phyloP scores from a whole-genome alignment of 2,113 vertebrate species.

The Prietella phreatophila region DNA sequence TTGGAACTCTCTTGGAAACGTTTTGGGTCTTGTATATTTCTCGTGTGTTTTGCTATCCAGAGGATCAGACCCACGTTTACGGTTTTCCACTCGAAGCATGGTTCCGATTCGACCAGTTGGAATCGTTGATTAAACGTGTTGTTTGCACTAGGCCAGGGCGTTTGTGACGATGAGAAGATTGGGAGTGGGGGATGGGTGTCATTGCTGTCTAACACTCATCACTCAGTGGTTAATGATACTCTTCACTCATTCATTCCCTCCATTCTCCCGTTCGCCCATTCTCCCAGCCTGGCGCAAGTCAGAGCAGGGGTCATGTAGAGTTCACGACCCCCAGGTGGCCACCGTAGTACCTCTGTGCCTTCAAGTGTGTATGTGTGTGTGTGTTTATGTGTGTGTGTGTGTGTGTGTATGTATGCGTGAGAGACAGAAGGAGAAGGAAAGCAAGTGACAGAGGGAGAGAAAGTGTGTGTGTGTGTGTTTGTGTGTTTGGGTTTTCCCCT shows the following conservation, averaged over 20 bases:
- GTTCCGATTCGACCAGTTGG: not conserved
- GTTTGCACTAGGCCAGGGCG: conserved; percentile 43
- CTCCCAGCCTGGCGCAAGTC: conserved; percentile 83
- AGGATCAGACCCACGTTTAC: not conserved
- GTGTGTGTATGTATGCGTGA: not conserved
- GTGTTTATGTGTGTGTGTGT: not conserved
- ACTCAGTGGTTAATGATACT: conserved; percentile 78
- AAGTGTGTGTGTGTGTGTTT: conserved; percentile 4
- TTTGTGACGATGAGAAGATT: conserved; percentile 58
- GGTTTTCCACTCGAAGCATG: not conserved
- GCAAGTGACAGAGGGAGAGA: no score
- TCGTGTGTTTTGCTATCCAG: no score
- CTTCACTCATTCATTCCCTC: conserved; percentile 58
- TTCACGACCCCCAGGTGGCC: conserved; percentile 98
- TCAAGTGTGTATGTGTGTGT: conserved; percentile 34
- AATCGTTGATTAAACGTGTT: not conserved
- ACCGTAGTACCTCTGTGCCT: conserved; percentile 69
- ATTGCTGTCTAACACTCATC: conserved; percentile 76
- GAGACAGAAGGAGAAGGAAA: not conserved
- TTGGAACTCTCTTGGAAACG: not conserved
- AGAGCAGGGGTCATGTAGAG: conserved; percentile 88
- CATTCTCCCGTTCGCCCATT: conserved; percentile 58
- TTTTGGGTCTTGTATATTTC: not conserved
- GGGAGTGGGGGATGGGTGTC: conserved; percentile 68
- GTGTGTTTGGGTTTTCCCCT: conserved; percentile 33